phyloP scores from a whole-genome alignment of 2,797 vertebrate genomes.

The Podarcis lilfordi region DNA sequence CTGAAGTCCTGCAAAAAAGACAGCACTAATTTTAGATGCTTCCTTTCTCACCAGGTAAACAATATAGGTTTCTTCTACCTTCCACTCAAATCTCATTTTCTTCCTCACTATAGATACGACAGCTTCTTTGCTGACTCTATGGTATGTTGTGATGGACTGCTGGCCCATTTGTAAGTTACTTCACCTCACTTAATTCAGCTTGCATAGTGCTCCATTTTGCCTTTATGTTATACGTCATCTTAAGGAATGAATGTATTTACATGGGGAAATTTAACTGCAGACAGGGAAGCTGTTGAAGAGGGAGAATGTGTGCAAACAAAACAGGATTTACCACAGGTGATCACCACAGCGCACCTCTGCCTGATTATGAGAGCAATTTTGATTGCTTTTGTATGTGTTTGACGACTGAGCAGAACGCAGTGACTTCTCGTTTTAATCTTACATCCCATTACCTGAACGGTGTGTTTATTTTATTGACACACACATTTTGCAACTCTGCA shows the following conservation, averaged over 20 bases:
- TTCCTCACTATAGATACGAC: constrained; percentile 36
- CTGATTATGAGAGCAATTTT: constrained; percentile 24
- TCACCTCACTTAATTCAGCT: constrained; percentile 37
- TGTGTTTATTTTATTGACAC: constrained; percentile 28
- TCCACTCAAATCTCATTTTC: constrained; percentile 53
- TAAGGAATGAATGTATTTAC: constrained; percentile 15
- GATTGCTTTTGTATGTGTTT: constrained; percentile 2
- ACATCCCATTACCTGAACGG: neutral
- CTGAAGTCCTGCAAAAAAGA: constrained; percentile 19
- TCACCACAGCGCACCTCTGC: neutral
- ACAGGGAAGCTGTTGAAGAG: neutral
- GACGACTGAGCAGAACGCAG: constrained; percentile 22
- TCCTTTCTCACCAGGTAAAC: constrained; percentile 16
- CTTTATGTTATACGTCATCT: constrained; percentile 25
- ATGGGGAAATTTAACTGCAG: constrained; percentile 20
- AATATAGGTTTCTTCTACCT: neutral
- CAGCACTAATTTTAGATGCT: constrained; percentile 4
- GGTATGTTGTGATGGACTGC: constrained; percentile 34
- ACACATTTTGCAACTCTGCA: constrained; percentile 57
- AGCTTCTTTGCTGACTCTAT: constrained; percentile 46
- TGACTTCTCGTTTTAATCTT: constrained; percentile 25
- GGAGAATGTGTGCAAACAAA: neutral
- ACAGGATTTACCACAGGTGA: constrained; percentile 26
- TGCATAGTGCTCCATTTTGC: constrained; percentile 33
- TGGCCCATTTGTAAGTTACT: constrained; percentile 38